Conservation (phyloP, 2,797 vertebrate species). For the Lithobates pipiens region DNA sequence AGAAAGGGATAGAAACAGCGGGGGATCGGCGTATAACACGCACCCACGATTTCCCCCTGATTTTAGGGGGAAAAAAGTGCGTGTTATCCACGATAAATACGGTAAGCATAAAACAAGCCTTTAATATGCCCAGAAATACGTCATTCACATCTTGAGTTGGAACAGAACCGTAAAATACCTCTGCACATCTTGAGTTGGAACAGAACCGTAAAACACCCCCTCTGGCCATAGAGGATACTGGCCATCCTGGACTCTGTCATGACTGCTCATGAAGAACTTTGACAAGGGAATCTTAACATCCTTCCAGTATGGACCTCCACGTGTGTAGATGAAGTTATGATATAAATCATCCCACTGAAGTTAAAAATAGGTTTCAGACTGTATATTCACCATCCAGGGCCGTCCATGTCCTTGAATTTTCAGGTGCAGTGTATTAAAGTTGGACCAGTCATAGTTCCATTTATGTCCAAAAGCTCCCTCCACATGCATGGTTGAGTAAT, state of each 20-base stretch:
- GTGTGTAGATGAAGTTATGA: slow-evolving; percentile 92
- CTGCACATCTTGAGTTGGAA: no score
- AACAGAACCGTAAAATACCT: no score
- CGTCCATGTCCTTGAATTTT: slow-evolving; percentile 93
- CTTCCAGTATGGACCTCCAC: slow-evolving; percentile 96
- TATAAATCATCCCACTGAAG: slow-evolving; percentile 89
- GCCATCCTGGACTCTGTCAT: slow-evolving; percentile 88
- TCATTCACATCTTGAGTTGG: no score
- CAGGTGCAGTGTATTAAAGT: slow-evolving; percentile 88
- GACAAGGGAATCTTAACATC: slow-evolving; percentile 96
- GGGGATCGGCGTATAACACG: no score
- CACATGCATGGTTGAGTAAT: no score
- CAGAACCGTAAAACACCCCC: no score
- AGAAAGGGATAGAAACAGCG: no score
- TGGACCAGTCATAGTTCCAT: slow-evolving; percentile 84
- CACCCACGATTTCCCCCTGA: no score
- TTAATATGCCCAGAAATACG: no score
- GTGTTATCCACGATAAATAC: no score
- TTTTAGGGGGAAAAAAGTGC: no score
- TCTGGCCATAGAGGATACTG: slow-evolving; percentile 84
- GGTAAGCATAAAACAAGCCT: no score
- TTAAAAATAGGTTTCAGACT: slow-evolving; percentile 79
- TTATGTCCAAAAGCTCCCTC: slow-evolving; percentile 88
- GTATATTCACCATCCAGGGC: slow-evolving; percentile 95
- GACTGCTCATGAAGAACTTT: slow-evolving; percentile 91